A percentile compares a stretch with the other conserved stretches of the same genome.
Evolutionary conservation across 2,113 vertebrate genomes (phyloP).

Genomic region (Corythaeola cristata): DNA sequence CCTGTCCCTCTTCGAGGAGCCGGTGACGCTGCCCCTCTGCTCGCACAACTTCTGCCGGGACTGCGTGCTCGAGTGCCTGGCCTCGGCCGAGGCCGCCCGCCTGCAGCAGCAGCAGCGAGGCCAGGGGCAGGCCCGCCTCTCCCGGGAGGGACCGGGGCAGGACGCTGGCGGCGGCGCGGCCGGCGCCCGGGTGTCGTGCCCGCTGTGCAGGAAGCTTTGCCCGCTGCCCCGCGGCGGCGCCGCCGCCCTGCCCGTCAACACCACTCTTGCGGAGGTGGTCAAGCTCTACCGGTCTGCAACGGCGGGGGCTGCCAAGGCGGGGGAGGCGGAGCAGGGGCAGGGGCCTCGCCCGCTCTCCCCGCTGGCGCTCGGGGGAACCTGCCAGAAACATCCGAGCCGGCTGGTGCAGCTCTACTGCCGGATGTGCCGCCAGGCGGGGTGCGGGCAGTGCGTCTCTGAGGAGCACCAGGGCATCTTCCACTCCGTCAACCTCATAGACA

Average conservation of each 20-base stretch:
- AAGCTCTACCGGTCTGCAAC: constrained; percentile 13
- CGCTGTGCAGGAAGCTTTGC: constrained; percentile 62
- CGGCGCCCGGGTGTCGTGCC: constrained; percentile 27
- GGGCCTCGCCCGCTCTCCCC: neutral
- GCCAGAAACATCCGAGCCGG: constrained; percentile 56
- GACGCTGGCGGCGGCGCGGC: neutral
- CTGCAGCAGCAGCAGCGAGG: neutral
- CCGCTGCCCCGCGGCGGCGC: constrained; percentile 52
- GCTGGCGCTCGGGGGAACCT: neutral
- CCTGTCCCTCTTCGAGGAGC: constrained; percentile 66
- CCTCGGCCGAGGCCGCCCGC: neutral
- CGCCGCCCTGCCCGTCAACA: constrained; percentile 58
- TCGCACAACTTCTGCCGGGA: constrained; percentile 74
- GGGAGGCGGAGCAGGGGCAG: neutral
- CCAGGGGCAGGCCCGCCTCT: neutral
- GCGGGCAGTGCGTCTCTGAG: constrained; percentile 68
- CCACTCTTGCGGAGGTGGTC: constrained; percentile 65
- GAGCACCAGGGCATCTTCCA: constrained; percentile 72
- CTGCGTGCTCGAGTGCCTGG: constrained; percentile 60
- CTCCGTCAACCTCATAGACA: constrained; percentile 68
- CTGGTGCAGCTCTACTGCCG: constrained; percentile 69
- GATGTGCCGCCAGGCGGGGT: constrained; percentile 58
- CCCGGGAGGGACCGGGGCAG: neutral
- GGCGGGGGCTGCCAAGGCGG: neutral
- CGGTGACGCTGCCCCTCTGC: constrained; percentile 68